Evolutionary conservation across 2,113 vertebrate genomes (phyloP), one percentile per base, ranked within the genome.

Genomic region (Gavia stellata): DNA sequence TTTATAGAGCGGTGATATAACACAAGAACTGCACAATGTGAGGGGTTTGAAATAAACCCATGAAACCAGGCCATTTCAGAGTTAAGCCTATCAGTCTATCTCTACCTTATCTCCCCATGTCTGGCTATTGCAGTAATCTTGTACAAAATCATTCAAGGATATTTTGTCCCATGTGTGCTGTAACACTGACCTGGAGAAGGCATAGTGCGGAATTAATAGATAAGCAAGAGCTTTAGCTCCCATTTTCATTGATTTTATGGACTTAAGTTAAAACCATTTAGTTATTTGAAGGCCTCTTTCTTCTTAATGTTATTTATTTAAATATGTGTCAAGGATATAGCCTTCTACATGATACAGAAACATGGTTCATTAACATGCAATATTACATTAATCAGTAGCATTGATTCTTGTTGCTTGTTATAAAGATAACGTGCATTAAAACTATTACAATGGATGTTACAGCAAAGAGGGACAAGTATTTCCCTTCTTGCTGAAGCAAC

Each of bases 141-240:
- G 68, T 61, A 92, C 92, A 95, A 91, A 97, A 96, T 94, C 88
- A 94, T 72, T 94, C 67, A 97, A 97, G 95, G 95, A 81, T 96
- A 96, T 93, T 96, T 93, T 86, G 86, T 92, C 92, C 91, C 88
- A 33, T 31, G 88, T 86, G 94, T 68, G 73, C 92, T 93, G 82
- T 94, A 93, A 97, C 90, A 84, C 86, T 95, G 97, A 95, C 88
- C 96, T 84, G 83, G 52, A 62, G 89, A 88, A 92, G 65, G 77
- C 83, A 87, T 1, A 83, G 80, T 14, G 61, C 61, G 91, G 86
- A 91, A 92, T 95, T 96, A 95, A 96, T 72, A 93, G 92, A 92
- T 90, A 93, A 94, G 86, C 68, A 53, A 92, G 91, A 91, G 95
- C 83, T 94, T 92, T 91, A 92, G 56, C 68, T 94, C 81, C 88